phyloP scores from a whole-genome alignment of 2,888 invertebrate species.

The Blastobasis adustella region DNA sequence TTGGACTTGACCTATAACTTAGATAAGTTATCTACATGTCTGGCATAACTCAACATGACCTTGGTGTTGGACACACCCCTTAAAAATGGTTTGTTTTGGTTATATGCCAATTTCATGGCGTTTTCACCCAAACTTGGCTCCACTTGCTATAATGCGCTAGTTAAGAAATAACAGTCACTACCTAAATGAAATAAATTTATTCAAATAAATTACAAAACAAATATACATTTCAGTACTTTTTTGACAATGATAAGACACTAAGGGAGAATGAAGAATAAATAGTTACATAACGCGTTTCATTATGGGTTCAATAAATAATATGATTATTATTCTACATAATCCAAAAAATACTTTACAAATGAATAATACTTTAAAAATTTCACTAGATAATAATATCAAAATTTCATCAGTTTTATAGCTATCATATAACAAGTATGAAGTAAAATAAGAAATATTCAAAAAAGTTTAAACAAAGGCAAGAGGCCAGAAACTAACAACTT shows the following conservation, averaged over 20 bases:
- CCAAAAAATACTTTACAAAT: slow-evolving; percentile 11
- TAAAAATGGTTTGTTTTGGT: too few relatives aligned
- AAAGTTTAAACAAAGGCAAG: background rate
- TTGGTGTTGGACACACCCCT: too few relatives aligned
- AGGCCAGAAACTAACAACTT: too few relatives aligned
- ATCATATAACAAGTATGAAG: background rate
- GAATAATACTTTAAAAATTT: slow-evolving; percentile 16
- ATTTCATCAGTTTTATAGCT: too few relatives aligned
- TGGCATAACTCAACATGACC: too few relatives aligned
- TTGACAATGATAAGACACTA: slow-evolving; percentile 6
- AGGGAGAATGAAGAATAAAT: slow-evolving; percentile 21
- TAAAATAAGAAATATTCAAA: background rate
- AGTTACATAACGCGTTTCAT: slow-evolving; percentile 11
- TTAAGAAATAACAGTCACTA: too few relatives aligned
- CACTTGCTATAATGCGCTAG: too few relatives aligned
- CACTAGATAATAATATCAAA: slow-evolving; percentile 4
- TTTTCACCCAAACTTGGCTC: too few relatives aligned
- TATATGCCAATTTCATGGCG: too few relatives aligned
- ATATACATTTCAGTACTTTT: slow-evolving; percentile 12
- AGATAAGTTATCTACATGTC: too few relatives aligned
- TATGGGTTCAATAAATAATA: slow-evolving; percentile 9
- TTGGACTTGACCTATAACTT: too few relatives aligned
- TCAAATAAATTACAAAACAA: slow-evolving; percentile 16
- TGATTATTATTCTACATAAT: slow-evolving; percentile 6
- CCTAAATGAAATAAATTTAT: too few relatives aligned